Conservation (phyloP, 2,888 invertebrate species). For the Zhengitettix transpicula region DNA sequence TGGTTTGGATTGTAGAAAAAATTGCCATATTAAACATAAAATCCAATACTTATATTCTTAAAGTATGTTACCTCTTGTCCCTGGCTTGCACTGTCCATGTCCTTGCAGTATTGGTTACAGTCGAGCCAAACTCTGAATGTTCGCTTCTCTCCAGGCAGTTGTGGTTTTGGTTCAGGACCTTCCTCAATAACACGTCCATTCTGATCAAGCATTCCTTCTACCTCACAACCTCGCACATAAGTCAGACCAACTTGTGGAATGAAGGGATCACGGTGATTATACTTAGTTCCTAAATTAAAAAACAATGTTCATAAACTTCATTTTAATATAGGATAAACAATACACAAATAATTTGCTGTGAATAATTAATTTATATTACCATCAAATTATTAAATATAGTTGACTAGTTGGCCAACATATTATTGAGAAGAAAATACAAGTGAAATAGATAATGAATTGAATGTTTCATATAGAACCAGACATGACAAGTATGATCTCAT, state of each 20-base stretch:
- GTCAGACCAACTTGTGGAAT: constrained; percentile 83
- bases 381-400: too few relatives aligned
- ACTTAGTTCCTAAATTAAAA: constrained; percentile 48
- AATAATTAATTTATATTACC: too few relatives aligned
- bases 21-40: too few relatives aligned
- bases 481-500: too few relatives aligned
- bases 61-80: constrained; percentile 50
- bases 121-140: constrained; percentile 91
- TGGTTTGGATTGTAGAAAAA: too few relatives aligned
- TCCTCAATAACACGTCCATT: constrained; percentile 94
- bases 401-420: too few relatives aligned
- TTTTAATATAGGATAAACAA: too few relatives aligned
- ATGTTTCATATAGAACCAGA: too few relatives aligned
- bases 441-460: too few relatives aligned
- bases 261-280: constrained; percentile 68
- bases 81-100: constrained; percentile 69
- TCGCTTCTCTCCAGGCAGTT: constrained; percentile 71
- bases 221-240: constrained; percentile 91
- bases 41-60: too few relatives aligned
- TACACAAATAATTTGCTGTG: too few relatives aligned
- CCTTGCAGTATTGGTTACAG: constrained; percentile 88
- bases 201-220: constrained; percentile 94
- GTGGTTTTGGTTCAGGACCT: constrained; percentile 77
- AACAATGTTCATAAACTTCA: neutral
- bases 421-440: too few relatives aligned